Evolutionary conservation across 2,113 vertebrate species (phyloP), one percentile per base, ranked within the genome.

Genomic region (Mus pahari): DNA sequence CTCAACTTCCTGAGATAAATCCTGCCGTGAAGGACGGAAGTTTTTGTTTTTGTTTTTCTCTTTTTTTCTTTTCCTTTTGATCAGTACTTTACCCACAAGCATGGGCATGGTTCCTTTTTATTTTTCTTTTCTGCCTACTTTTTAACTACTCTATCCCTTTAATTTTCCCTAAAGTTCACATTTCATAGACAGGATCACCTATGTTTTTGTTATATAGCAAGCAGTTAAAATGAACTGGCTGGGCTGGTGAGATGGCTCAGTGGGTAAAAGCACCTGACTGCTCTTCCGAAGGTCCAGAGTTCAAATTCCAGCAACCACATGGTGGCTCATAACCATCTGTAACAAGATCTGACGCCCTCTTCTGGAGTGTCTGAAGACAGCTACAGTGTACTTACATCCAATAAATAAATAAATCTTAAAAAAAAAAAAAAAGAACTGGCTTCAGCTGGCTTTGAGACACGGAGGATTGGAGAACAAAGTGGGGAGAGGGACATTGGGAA

Each of bases 161-260:
- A 81, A 2, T 78, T 90, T 26, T 9, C 19, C 1, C 0, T 8
- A 71, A 93, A 91, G 60, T 70, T 92, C 2, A 6, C 81, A 83
- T 90, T 94, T 93, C 66, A 75, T 73, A 89, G 79, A 17, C 31
- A 89, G 31, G 73, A 77, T 82, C 82, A n/a, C 94, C 48, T 93
- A 93, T 96, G 78, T 89, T 91, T 92, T 96, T 94, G 62, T 89
- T 95, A 84, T 79, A 74, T 83, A 68, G 48, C 66, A 87, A 81
- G 81, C 66, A 95, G 78, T 96, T 97, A 83, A 82, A 94, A 91
- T 89, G 91, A 92, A 94, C 91, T 93, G 68, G 91, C 95, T 95
- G n/a, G n/a, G n/a, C n/a, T n/a, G n/a, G n/a, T n/a, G n/a, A n/a
- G n/a, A n/a, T n/a, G n/a, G n/a, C n/a, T n/a, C n/a, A n/a, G n/a